Base-by-base conservation (phyloP, 2,113 vertebrate species). In the Leptosomus discolor region DNA sequence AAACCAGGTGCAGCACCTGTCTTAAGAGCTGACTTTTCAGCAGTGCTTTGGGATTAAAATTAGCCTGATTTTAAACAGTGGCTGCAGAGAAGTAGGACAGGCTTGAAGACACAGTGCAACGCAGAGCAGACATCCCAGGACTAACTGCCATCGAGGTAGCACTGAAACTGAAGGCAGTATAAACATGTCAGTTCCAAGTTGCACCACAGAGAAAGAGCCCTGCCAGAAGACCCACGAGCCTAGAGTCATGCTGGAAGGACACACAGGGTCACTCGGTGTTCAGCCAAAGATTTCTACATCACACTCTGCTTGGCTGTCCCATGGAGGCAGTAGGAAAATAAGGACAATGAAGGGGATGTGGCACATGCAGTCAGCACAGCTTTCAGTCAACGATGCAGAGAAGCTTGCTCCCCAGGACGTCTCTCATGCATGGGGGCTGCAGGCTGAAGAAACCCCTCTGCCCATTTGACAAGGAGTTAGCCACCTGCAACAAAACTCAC, bases 211-310 rank as follows among this genome's bases (percentile, higher is more conserved):
- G 56, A 65, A 75, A 37, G 27, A 69, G 17, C n/a, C 22, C 39
- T 57, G 75, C 63, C 79, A 86, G 80, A 79, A 88, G 34, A 80
- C 22, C 48, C 17, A 2, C 36, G 36, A 90, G 45, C 30, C 64
- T 50, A 12, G 23, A 71, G 48, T 69, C 24, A 4, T 23, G 43
- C 53, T 92, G 58, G 39, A 45, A 97, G 32, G 71, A 92, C 36
- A 53, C 45, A 57, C 11, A 60, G 23, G 82, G 57, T 92, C 85
- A 86, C 61, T 69, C 2, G 0, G 29, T 84, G 68, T 80, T 90
- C 94, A 88, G 74, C 75, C 82, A 86, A 88, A 41, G 46, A 88
- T 86, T 94, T 86, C 63, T 91, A 86, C 85, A 67, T 91, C 71
- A 41, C 23, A 7, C 41, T 69, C 61, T 80, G 12, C 45, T 88